Evolutionary conservation across 1,140 invertebrate species (phyloP), one percentile per base, ranked within the genome.

Genomic region (Heliothis subflexa): DNA sequence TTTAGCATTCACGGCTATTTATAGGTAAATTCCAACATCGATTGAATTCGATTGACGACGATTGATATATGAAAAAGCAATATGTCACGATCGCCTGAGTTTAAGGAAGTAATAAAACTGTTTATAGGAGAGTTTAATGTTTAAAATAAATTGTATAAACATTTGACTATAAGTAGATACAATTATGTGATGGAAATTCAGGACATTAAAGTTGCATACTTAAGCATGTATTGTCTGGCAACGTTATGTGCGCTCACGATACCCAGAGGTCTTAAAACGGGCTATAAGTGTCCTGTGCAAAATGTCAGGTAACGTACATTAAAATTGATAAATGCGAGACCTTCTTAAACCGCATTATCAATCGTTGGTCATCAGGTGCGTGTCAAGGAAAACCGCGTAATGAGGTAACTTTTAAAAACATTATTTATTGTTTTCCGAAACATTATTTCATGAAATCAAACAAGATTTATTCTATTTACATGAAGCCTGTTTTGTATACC

Each of bases 351-450:
- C 5, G 71, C 55, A 57, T 59, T 73, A 73, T 33, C 50, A 73
- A 73, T 73, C 45, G 71, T 59, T 61, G 54, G 71, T 49, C 68
- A 71, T 71, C 55, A 45, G 49, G 10, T 49, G 18, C 18, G 40
- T 59, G 52, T 73, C 71, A 75, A 75, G 72, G 72, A 75, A 75
- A 75, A 62, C 57, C 40, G 50, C 47, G 33, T 62, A 40, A 70
- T 52, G 47, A 70, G 64, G 64, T 70, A 70, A 70, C 52, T 47
- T 66, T 49, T 66, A 13, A 66, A 66, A 21, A 49, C 40, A 16
- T 33, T 45, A 40, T 50, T 50, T 18, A 25, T 52, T 72, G 16
- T 18, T 66, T 47, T 11, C 62, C 40, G 3, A 66, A 59, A 59
- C 2, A 12, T 25, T 57, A 21, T 57, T 54, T 10, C 10, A 11